phyloP scores from a whole-genome alignment of 2,888 invertebrate genomes.

The Branchipolynoe longqiensis region DNA sequence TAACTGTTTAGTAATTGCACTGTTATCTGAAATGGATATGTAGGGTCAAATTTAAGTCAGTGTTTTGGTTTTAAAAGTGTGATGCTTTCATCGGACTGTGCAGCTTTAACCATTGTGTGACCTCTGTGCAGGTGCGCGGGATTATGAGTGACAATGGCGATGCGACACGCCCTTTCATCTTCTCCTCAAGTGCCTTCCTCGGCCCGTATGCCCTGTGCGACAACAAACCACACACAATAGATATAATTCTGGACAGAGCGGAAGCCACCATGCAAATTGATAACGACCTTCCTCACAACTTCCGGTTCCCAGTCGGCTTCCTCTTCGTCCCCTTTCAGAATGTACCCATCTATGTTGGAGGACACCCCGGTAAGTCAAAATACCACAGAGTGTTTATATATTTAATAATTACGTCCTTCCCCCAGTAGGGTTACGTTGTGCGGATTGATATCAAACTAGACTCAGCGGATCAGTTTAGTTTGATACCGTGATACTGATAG shows the following conservation, averaged over 20 bases:
- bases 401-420: too few species aligned
- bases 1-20: too few species aligned
- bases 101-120: too few species aligned
- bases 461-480: neutral
- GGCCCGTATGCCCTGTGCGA: conserved; percentile 62
- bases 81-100: too few species aligned
- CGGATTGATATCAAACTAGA: too few species aligned
- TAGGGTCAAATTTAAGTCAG: too few species aligned
- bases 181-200: conserved; percentile 48
- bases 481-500: neutral
- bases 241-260: conserved; percentile 30
- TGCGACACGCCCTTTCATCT: conserved; percentile 27
- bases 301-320: conserved; percentile 21
- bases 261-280: conserved; percentile 55
- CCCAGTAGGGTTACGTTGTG: conserved; percentile 60
- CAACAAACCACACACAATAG: conserved; percentile 57
- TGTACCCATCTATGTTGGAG: conserved; percentile 53
- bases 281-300: neutral
- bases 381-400: too few species aligned
- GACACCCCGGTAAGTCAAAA: conserved; percentile 16
- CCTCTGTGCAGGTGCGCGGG: conserved; percentile 7
- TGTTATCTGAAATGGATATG: too few species aligned
- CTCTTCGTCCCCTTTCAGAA: conserved; percentile 49
- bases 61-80: too few species aligned
- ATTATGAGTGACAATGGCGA: conserved; percentile 16